phyloP scores from a whole-genome alignment of 2,888 invertebrate species.

The Andrena dorsata region DNA sequence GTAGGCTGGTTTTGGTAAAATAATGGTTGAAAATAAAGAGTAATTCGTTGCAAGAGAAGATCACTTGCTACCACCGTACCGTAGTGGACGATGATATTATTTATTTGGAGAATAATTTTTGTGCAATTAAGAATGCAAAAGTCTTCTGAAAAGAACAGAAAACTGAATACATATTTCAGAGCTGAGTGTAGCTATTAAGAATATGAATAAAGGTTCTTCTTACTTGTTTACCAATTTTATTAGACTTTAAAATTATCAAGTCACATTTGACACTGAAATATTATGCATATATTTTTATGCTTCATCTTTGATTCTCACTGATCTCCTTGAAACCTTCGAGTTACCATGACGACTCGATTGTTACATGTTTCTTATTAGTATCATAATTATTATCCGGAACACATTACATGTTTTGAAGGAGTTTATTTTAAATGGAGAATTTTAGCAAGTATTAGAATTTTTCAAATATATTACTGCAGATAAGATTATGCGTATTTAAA shows the following conservation, averaged over 20 bases:
- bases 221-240: constrained; percentile 1
- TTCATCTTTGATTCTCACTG: too few relatives aligned
- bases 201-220: neutral
- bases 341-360: too few relatives aligned
- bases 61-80: neutral
- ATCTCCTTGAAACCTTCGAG: too few relatives aligned
- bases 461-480: neutral
- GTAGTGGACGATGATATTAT: neutral
- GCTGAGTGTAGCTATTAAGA: neutral
- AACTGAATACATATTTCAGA: neutral
- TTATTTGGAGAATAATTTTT: neutral
- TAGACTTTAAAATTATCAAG: too few relatives aligned
- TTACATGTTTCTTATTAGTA: too few relatives aligned
- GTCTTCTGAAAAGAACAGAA: neutral
- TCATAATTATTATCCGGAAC: neutral
- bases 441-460: neutral
- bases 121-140: neutral
- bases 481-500: neutral
- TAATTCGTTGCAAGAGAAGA: neutral
- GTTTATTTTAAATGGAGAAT: neutral
- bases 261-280: too few relatives aligned
- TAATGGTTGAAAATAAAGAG: neutral
- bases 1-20: neutral
- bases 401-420: neutral
- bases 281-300: too few relatives aligned